Conservation (phyloP, 2,888 invertebrate genomes). For the Pimpla rufipes region DNA sequence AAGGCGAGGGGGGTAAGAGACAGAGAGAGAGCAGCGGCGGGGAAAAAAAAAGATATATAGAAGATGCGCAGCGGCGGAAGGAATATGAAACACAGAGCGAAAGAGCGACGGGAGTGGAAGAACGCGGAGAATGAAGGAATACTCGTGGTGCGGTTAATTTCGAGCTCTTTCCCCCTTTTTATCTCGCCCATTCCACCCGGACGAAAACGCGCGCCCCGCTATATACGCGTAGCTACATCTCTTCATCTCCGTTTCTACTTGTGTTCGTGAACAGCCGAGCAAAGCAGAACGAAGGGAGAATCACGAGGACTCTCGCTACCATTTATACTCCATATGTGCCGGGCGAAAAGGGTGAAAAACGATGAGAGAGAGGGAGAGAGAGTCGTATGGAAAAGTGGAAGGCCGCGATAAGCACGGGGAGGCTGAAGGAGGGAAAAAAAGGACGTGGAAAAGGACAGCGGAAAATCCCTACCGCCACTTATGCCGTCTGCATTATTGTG, state of each 20-base stretch:
- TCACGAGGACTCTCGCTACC: constrained; percentile 64
- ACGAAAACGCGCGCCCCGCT: constrained; percentile 14
- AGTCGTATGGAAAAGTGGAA: constrained; percentile 63
- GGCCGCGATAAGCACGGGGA: constrained; percentile 52
- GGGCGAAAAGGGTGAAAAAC: constrained; percentile 62
- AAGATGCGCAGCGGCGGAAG: constrained; percentile 31
- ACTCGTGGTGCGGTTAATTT: constrained; percentile 64
- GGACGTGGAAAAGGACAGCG: constrained; percentile 35
- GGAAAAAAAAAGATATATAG: constrained; percentile 68
- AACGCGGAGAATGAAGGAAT: constrained; percentile 56
- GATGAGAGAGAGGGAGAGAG: constrained; percentile 62
- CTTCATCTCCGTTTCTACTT: constrained; percentile 26
- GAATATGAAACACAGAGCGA: constrained; percentile 57
- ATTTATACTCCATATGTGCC: constrained; percentile 62
- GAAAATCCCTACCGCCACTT: constrained; percentile 61
- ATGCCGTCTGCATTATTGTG: constrained; percentile 64
- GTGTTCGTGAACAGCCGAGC: constrained; percentile 51
- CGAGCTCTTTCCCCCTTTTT: constrained; percentile 65
- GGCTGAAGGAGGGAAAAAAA: constrained; percentile 16
- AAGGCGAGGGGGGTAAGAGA: constrained; percentile 64
- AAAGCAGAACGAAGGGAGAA: constrained; percentile 60
- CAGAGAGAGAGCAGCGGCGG: constrained; percentile 50
- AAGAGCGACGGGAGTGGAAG: constrained; percentile 56
- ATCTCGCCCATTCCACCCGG: constrained; percentile 47
- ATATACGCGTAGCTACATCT: constrained; percentile 24